Conservation (phyloP, 2,113 vertebrate species). For the Cyphomyrus discorhynchus region DNA sequence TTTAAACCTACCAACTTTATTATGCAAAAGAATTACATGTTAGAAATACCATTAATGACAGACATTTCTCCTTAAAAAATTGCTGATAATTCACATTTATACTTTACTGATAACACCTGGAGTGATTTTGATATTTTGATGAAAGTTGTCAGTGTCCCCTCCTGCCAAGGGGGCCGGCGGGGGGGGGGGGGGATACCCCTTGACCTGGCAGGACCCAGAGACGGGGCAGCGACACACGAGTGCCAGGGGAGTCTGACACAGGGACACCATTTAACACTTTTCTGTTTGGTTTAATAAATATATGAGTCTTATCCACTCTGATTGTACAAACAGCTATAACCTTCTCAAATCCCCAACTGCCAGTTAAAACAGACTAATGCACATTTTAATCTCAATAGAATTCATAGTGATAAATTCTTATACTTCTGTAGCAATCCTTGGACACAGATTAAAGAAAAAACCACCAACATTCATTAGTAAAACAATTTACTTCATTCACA, state of each 20-base stretch:
- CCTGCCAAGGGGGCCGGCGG: too few relatives aligned
- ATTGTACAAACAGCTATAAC: neutral
- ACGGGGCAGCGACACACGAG: neutral
- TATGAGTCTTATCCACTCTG: neutral
- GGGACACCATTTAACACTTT: neutral
- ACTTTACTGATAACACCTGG: constrained; percentile 38
- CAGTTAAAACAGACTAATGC: neutral
- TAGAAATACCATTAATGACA: constrained; percentile 24
- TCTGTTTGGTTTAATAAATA: neutral
- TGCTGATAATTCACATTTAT: constrained; percentile 37
- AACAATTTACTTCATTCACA: neutral
- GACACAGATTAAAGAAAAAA: neutral
- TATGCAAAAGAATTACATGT: constrained; percentile 61
- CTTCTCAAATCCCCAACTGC: neutral
- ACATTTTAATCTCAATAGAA: neutral
- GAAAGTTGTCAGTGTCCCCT: constrained; percentile 16
- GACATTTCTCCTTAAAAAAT: constrained; percentile 11
- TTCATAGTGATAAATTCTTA: neutral
- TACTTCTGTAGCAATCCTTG: neutral
- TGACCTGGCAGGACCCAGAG: neutral
- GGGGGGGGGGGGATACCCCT: neutral
- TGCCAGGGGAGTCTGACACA: neutral
- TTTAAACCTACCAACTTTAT: constrained; percentile 58
- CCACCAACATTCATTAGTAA: neutral
- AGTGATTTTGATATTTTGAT: constrained; percentile 35